Conservation (phyloP, 1,140 invertebrate genomes). For the Pemphigus obesinymphae region DNA sequence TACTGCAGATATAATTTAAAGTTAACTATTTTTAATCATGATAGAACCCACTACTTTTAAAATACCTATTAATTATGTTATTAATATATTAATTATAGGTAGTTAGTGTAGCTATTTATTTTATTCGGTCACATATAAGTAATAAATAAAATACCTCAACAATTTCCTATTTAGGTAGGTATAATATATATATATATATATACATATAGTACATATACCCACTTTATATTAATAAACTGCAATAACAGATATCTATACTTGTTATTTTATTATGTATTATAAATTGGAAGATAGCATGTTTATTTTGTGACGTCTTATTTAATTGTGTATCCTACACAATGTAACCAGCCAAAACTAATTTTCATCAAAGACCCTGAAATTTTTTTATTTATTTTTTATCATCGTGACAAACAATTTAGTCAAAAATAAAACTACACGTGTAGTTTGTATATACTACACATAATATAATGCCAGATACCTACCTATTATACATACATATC, state of each 20-base stretch:
- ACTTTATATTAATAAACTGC: background rate
- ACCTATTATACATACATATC: too few species aligned
- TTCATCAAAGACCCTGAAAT: slow-evolving; percentile 6
- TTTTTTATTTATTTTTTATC: background rate
- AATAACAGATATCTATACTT: background rate
- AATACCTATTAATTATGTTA: too few species aligned
- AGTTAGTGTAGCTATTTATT: background rate
- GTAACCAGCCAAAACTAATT: background rate
- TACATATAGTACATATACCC: too few species aligned
- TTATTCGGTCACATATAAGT: too few species aligned
- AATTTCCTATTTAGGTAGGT: too few species aligned
- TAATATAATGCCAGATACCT: too few species aligned
- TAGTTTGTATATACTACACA: too few species aligned
- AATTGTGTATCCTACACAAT: background rate
- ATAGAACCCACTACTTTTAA: too few species aligned
- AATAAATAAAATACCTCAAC: background rate
- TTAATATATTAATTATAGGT: too few species aligned
- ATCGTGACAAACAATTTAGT: background rate
- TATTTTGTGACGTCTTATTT: background rate
- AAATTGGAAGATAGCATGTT: background rate
- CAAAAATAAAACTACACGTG: background rate
- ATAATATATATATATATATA: too few species aligned
- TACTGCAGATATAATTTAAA: too few species aligned
- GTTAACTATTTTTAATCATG: too few species aligned
- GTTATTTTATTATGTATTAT: slow-evolving; percentile 21